A percentile compares a stretch with the other conserved stretches of the same genome.
Conservation (phyloP, 1,140 invertebrate genomes). For the Littorina saxatilis region DNA sequence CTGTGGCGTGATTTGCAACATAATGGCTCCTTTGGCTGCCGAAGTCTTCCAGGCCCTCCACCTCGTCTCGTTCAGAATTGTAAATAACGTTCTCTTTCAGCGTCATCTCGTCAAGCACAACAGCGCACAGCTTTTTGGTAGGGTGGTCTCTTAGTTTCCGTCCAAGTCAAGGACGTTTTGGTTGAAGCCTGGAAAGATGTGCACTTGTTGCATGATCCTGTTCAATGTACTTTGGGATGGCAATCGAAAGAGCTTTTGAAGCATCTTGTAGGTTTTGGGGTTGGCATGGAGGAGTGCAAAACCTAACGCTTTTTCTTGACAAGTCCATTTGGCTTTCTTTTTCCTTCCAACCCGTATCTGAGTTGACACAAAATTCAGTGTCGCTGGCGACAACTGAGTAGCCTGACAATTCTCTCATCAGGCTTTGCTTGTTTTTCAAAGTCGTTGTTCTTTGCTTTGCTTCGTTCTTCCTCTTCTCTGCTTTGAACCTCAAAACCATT, state of each 20-base stretch:
- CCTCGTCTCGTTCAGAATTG: background rate
- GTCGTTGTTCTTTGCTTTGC: too few relatives aligned
- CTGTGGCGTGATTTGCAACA: conserved; percentile 3
- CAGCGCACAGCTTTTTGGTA: background rate
- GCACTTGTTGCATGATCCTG: background rate
- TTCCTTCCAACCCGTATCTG: background rate
- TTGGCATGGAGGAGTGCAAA: background rate
- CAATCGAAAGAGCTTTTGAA: background rate
- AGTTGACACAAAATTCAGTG: background rate
- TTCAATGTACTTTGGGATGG: background rate
- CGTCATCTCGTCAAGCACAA: background rate
- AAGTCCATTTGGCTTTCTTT: background rate
- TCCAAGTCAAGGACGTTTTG: background rate
- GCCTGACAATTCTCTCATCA: too few relatives aligned
- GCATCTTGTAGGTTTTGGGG: background rate
- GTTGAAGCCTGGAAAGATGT: background rate
- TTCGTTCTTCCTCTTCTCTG: too few relatives aligned
- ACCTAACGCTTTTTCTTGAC: background rate
- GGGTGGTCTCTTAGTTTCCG: background rate
- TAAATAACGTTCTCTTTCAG: conserved; percentile 8
- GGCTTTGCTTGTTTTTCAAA: too few relatives aligned
- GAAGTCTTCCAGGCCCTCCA: background rate
- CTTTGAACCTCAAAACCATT: too few relatives aligned
- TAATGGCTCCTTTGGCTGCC: background rate
- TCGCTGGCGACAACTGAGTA: too few relatives aligned